These are phyloP conservation scores for Danio jaintianensis DNA, from an alignment of 2,797 vertebrate genomes.

Conservation along the genomic window DNA sequence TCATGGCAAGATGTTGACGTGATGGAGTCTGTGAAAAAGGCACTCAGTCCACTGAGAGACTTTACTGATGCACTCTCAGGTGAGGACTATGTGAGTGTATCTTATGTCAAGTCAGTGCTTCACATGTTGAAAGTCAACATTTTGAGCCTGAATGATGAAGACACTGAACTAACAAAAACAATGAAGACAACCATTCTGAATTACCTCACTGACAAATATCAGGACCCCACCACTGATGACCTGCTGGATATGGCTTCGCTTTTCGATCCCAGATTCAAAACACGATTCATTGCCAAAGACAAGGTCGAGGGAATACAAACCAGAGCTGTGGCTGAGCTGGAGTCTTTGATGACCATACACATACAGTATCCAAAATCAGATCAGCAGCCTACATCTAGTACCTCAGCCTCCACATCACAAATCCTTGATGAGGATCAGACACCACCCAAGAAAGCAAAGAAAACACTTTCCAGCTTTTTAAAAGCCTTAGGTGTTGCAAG, in stretches of 20 bases:
- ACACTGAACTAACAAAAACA: slow-evolving; percentile 44
- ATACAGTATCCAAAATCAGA: background rate
- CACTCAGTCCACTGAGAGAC: background rate
- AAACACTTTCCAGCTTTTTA: no score
- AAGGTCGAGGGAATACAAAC: slow-evolving; percentile 10
- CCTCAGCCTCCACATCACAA: slow-evolving; percentile 26
- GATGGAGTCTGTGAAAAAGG: slow-evolving; percentile 24
- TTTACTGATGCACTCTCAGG: background rate
- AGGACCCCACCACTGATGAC: slow-evolving; percentile 28
- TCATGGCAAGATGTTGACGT: background rate
- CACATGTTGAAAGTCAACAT: slow-evolving; percentile 26
- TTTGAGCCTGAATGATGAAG: slow-evolving; percentile 24
- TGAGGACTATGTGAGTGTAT: background rate
- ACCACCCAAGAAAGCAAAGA: slow-evolving; percentile 7
- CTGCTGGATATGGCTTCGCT: slow-evolving; percentile 26
- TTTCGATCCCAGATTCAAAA: slow-evolving; percentile 28
- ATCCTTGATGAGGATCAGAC: slow-evolving; percentile 30
- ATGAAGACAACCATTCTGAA: slow-evolving; percentile 3
- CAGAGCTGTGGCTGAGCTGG: background rate
- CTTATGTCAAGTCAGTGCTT: background rate
- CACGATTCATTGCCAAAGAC: background rate
- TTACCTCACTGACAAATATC: slow-evolving; percentile 34
- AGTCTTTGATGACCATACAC: background rate
- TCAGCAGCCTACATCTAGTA: slow-evolving; percentile 15
- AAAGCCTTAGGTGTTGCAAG: slow-evolving; percentile 39